phyloP scores from a whole-genome alignment of 2,113 vertebrate species.

The Tetrao urogallus region DNA sequence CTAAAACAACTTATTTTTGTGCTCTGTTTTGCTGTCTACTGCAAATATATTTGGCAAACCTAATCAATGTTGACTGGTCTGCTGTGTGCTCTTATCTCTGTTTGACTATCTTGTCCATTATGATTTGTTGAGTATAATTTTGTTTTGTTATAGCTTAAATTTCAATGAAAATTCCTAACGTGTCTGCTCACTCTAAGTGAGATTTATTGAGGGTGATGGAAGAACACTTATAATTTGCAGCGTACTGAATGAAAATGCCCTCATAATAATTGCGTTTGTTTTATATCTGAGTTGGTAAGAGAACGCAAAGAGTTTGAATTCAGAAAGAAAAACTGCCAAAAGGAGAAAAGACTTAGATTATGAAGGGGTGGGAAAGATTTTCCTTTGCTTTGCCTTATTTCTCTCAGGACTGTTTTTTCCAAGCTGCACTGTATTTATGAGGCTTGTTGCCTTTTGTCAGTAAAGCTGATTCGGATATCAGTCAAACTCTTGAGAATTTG shows the following conservation, averaged over 20 bases:
- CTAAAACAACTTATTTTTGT: slow-evolving; percentile 27
- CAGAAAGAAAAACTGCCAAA: background rate
- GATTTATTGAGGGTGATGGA: slow-evolving; percentile 49
- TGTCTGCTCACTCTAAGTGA: slow-evolving; percentile 29
- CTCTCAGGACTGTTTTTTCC: background rate
- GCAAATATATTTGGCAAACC: slow-evolving; percentile 38
- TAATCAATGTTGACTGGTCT: slow-evolving; percentile 57
- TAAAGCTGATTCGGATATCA: background rate
- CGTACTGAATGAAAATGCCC: slow-evolving; percentile 37
- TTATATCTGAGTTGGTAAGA: slow-evolving; percentile 20
- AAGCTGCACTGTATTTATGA: background rate
- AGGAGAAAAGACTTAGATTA: background rate
- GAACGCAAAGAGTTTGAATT: background rate
- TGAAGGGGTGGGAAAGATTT: background rate
- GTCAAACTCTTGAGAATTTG: background rate
- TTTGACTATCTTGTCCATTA: slow-evolving; percentile 48
- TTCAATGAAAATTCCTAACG: slow-evolving; percentile 43
- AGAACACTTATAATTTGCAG: background rate
- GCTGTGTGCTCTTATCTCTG: slow-evolving; percentile 34
- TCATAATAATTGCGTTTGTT: slow-evolving; percentile 31
- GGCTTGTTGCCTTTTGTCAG: background rate
- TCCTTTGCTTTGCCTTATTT: background rate
- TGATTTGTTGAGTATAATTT: slow-evolving; percentile 54
- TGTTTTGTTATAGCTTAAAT: slow-evolving; percentile 47
- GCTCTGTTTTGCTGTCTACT: slow-evolving; percentile 16